These are phyloP conservation scores for Amphiprion clarkii DNA, from an alignment of 2,797 vertebrate species.

Conservation along the genomic window DNA sequence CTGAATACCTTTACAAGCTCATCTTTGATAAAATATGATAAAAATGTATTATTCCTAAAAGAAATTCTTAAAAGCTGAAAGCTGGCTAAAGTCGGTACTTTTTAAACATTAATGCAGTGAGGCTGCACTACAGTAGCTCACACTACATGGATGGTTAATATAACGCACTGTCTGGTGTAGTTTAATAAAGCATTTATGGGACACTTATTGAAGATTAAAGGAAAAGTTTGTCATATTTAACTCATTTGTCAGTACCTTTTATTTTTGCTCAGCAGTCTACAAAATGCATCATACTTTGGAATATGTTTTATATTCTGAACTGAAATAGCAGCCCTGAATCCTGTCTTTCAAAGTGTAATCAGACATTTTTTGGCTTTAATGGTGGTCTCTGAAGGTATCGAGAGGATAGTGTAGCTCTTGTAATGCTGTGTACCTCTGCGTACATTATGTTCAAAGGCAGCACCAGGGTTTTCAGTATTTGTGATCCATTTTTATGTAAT, in stretches of 20 bases:
- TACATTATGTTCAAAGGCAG: constrained; percentile 46
- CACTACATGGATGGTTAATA: too few species aligned
- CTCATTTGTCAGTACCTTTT: background rate
- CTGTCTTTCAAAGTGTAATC: background rate
- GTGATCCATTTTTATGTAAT: constrained; percentile 42
- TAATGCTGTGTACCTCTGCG: constrained; percentile 12
- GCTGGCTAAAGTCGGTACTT: too few species aligned
- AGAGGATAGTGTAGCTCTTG: constrained; percentile 11
- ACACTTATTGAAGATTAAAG: background rate
- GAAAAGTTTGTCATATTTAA: too few species aligned
- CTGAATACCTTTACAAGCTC: background rate
- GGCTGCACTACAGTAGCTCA: background rate
- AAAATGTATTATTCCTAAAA: too few species aligned
- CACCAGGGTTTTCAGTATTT: constrained; percentile 8
- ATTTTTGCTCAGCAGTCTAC: background rate
- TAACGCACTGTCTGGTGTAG: too few species aligned
- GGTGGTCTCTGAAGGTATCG: background rate
- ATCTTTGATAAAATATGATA: too few species aligned
- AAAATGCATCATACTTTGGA: background rate
- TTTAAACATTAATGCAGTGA: background rate
- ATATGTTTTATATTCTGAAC: background rate
- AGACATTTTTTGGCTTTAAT: constrained; percentile 8
- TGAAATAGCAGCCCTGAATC: background rate
- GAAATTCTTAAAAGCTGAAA: too few species aligned
- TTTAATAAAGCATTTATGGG: background rate